Conservation (phyloP, 2,797 vertebrate species). For the Acomys russatus region DNA sequence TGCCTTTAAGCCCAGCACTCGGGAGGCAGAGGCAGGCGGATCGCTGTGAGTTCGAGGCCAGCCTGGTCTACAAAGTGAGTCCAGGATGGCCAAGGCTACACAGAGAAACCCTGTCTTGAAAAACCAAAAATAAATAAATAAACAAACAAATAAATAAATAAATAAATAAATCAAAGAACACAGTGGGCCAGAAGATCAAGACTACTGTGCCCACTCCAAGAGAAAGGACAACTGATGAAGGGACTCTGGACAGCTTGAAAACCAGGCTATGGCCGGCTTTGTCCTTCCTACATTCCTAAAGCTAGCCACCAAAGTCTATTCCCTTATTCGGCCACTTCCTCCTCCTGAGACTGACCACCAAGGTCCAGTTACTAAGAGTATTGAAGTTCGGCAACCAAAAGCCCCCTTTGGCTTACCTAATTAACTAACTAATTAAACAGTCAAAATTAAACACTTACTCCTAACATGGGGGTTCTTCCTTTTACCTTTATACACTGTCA, state of each 20-base stretch:
- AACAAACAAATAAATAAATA: too few relatives aligned
- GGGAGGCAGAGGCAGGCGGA: too few relatives aligned
- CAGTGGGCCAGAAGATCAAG: background rate
- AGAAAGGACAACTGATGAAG: background rate
- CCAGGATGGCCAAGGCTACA: too few relatives aligned
- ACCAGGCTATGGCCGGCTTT: background rate
- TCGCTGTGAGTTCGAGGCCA: too few relatives aligned
- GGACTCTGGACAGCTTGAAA: background rate
- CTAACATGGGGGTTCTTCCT: background rate
- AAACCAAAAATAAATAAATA: too few relatives aligned
- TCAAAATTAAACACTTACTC: background rate
- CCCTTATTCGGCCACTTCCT: background rate
- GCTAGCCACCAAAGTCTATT: background rate
- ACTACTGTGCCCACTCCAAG: background rate
- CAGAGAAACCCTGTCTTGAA: too few relatives aligned
- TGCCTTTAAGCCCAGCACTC: too few relatives aligned
- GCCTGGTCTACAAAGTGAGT: too few relatives aligned
- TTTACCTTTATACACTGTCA: background rate
- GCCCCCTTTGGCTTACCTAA: background rate
- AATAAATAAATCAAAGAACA: background rate
- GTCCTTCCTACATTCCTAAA: background rate
- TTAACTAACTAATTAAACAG: background rate
- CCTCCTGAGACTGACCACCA: background rate
- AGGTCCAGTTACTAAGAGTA: background rate
- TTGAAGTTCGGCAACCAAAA: background rate